phyloP scores from a whole-genome alignment of 1,140 invertebrate genomes.

The Caenorhabditis tropicalis region DNA sequence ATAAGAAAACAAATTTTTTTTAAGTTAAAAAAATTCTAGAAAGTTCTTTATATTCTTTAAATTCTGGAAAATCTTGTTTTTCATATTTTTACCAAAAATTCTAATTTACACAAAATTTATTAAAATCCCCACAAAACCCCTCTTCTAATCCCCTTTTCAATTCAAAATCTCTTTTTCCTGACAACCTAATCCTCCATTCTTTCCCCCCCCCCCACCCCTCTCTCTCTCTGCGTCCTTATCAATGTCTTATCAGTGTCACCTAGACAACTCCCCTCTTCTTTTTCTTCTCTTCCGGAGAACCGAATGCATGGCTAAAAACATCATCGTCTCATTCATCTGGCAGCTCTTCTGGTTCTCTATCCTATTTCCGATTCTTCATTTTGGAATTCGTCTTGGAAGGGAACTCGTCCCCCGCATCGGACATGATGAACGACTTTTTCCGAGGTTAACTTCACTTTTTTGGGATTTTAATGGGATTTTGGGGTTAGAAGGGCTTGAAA shows the following conservation, averaged over 20 bases:
- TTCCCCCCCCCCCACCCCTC: not conserved
- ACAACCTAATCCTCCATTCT: no score
- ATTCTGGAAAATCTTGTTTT: no score
- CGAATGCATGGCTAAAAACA: not conserved
- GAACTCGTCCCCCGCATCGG: not conserved
- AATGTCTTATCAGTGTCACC: not conserved
- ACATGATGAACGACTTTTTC: not conserved
- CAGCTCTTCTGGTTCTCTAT: not conserved
- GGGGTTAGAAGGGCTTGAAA: no score
- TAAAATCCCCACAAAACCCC: no score
- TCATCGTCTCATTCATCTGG: not conserved
- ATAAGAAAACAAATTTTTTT: no score
- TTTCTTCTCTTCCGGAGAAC: not conserved
- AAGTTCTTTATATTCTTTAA: no score
- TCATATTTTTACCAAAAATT: no score
- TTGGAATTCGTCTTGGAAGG: not conserved
- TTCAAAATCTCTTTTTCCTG: no score
- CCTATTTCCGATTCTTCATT: not conserved
- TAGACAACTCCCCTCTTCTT: not conserved
- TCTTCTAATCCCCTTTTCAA: not conserved
- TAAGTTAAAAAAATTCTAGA: no score
- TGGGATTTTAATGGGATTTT: no score
- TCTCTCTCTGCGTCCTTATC: not conserved
- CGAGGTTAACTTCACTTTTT: not conserved
- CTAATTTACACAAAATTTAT: no score